Evolutionary conservation across 2,113 vertebrate species (phyloP).

Genomic region (Leuciscus idus): DNA sequence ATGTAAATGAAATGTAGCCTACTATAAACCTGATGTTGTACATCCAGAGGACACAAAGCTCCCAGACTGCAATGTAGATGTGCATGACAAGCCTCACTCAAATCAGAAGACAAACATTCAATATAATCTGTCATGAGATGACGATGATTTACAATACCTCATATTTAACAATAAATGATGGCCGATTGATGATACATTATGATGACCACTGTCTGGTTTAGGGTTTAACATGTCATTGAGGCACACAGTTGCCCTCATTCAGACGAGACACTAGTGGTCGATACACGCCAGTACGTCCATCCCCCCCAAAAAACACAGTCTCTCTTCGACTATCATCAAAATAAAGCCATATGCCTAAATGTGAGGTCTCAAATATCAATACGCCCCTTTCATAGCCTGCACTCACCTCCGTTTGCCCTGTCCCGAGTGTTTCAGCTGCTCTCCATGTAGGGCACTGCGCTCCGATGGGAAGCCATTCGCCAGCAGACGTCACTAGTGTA

Average conservation of each 20-base stretch:
- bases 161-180: not conserved
- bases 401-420: slow-evolving; percentile 70
- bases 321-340: not conserved
- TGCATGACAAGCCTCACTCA: not conserved
- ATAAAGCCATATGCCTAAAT: not conserved
- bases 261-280: not conserved
- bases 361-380: slow-evolving; percentile 24
- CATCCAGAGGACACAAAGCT: not conserved
- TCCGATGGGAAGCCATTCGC: slow-evolving; percentile 48
- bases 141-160: not conserved
- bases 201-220: not conserved
- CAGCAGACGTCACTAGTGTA: slow-evolving; percentile 63
- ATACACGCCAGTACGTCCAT: not conserved
- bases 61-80: not conserved
- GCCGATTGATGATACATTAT: not conserved
- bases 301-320: not conserved
- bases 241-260: not conserved
- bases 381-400: not conserved
- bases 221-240: not conserved
- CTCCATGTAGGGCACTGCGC: slow-evolving; percentile 62
- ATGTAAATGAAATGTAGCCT: not conserved
- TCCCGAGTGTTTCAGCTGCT: slow-evolving; percentile 50
- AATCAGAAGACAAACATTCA: not conserved
- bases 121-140: too few relatives aligned
- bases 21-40: not conserved